Base-by-base conservation (phyloP, 2,888 invertebrate species). In the Opisthograptis luteolata region DNA sequence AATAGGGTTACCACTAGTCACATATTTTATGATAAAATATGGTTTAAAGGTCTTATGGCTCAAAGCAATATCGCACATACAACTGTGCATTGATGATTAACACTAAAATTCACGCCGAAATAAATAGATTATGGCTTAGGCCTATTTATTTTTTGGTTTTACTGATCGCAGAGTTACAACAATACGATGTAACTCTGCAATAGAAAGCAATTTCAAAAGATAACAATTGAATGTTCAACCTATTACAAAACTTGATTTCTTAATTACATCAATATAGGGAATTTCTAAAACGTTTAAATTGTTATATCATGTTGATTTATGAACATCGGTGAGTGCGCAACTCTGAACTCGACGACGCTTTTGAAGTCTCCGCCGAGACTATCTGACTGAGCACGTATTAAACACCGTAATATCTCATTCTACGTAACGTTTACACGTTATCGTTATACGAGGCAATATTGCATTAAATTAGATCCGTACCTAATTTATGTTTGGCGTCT, bases 401-500 rank as follows among this genome's bases (percentile, higher is more conserved):
- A 7, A 6, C 10, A 14, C 2, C 7, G 2, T n/a, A 14, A 8
- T 8, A 7, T 30, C 2, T 19, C 12, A 19, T 9, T 19, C 12
- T 28, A 9, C 32, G 10, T 19, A 32, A 10, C 8, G 15, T 13
- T 6, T 7, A 19, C 32, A 28, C 13, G 6, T 7, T 6, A 1
- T 10, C 2, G 25, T 2, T 32, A 32, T 32, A 19, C 6, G 9
- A 1, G 10, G 3, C 8, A 17, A 17, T 30, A 19, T 2, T 32
- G 19, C 19, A 20, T 32, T 19, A 10, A 15, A 32, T 32, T 19
- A 19, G 10, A 12, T 10, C 2, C n/a, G n/a, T n/a, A n/a, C n/a
- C 12, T 12, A 34, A 12, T 30, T 30, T 9, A 5, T 20, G 13
- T 8, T 12, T 12, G 56, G 55, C 51, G 52, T 55, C 60, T 42